Conservation (phyloP, 1,140 invertebrate genomes). For the Drosophila tani region DNA sequence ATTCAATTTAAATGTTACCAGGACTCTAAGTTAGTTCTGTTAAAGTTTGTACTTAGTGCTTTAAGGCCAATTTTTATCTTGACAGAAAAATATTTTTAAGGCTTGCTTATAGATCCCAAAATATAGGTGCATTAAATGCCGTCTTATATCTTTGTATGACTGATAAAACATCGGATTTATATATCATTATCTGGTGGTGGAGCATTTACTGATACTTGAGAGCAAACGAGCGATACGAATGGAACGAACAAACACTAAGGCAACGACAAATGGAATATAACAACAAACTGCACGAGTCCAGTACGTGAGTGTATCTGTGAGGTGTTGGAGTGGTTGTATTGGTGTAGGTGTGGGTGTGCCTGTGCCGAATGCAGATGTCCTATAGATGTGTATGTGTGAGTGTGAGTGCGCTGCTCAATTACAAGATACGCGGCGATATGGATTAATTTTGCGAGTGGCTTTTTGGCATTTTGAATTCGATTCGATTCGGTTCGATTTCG, state of each 20-base stretch:
- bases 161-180: constrained; percentile 4
- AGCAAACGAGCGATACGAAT: constrained; percentile 69
- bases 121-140: background rate
- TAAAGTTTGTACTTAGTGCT: too few relatives aligned
- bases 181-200: constrained; percentile 23
- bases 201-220: constrained; percentile 51
- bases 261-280: constrained; percentile 70
- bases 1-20: background rate
- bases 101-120: background rate
- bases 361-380: constrained; percentile 37
- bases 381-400: constrained; percentile 19
- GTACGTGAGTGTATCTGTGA: constrained; percentile 14
- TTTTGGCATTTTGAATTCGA: constrained; percentile 57
- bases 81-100: too few relatives aligned
- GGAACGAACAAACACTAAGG: constrained; percentile 54
- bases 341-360: constrained; percentile 23
- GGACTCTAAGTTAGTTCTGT: too few relatives aligned
- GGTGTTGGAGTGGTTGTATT: constrained; percentile 3
- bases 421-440: constrained; percentile 60
- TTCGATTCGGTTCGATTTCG: constrained; percentile 37
- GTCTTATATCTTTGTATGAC: constrained; percentile 1
- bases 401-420: constrained; percentile 58
- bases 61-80: too few relatives aligned
- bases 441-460: constrained; percentile 48
- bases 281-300: constrained; percentile 64